These are phyloP conservation scores for Amblyjoppa proteus DNA, from an alignment of 2,888 invertebrate species.

Conservation along the genomic window DNA sequence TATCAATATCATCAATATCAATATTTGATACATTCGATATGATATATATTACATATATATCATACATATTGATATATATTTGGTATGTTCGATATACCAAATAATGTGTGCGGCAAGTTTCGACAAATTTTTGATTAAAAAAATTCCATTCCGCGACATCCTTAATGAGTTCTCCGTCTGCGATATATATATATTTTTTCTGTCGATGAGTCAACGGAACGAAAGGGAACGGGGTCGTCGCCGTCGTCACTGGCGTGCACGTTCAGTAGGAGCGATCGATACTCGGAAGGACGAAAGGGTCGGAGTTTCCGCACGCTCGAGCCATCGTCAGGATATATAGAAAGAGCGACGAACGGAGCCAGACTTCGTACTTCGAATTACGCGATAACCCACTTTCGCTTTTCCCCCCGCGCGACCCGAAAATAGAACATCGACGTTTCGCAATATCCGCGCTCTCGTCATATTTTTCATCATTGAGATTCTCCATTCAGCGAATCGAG, in stretches of 20 bases:
- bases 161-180: neutral
- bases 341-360: slow-evolving; percentile 52
- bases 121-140: too few relatives aligned
- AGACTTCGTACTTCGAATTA: slow-evolving; percentile 22
- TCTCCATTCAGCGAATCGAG: slow-evolving; percentile 25
- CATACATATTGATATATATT: too few relatives aligned
- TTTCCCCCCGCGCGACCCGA: neutral
- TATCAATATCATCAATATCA: too few relatives aligned
- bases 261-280: slow-evolving; percentile 46
- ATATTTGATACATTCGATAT: too few relatives aligned
- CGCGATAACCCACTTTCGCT: slow-evolving; percentile 61
- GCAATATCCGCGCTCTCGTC: neutral
- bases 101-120: too few relatives aligned
- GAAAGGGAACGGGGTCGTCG: slow-evolving; percentile 62
- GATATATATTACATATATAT: too few relatives aligned
- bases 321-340: slow-evolving; percentile 10
- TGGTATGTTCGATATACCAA: too few relatives aligned
- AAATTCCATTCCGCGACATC: too few relatives aligned
- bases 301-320: slow-evolving; percentile 28
- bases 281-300: slow-evolving; percentile 54
- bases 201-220: slow-evolving; percentile 41
- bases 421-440: neutral
- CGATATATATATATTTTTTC: slow-evolving; percentile 4
- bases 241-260: slow-evolving; percentile 10
- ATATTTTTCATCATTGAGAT: neutral